Percentiles rank a stretch among this genome's conserved stretches.
These are phyloP conservation scores for Diceros bicornis DNA, from an alignment of 2,797 vertebrate species.

Conservation along the genomic window DNA sequence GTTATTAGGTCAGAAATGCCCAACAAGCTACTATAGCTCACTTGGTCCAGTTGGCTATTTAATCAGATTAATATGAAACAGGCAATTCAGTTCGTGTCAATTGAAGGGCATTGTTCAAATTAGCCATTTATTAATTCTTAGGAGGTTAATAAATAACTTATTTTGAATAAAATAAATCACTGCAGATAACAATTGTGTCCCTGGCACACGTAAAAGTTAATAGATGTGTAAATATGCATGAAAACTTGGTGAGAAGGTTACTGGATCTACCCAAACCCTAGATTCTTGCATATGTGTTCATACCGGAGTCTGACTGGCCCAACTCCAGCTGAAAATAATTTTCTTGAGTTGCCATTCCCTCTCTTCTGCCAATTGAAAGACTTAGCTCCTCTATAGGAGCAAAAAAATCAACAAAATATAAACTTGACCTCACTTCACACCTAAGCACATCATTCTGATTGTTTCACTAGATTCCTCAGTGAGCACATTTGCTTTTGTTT, in stretches of 20 bases:
- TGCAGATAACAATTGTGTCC: conserved; percentile 18
- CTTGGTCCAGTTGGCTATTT: background rate
- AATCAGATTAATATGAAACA: conserved; percentile 49
- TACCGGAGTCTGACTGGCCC: background rate
- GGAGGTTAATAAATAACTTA: conserved; percentile 68
- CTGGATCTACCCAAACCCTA: background rate
- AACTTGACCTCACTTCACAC: conserved; percentile 75
- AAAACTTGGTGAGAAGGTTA: background rate
- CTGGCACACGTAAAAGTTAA: conserved; percentile 15
- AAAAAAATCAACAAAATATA: conserved; percentile 5
- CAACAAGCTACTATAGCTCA: background rate
- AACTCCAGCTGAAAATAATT: conserved; percentile 49
- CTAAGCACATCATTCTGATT: conserved; percentile 24
- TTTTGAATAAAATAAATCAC: conserved; percentile 67
- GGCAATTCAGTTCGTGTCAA: conserved; percentile 41
- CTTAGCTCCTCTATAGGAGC: background rate
- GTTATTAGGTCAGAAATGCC: background rate
- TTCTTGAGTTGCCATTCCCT: conserved; percentile 34
- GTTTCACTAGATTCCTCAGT: conserved; percentile 37
- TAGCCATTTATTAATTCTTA: conserved; percentile 72
- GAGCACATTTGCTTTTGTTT: conserved; percentile 82
- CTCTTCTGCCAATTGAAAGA: conserved; percentile 62
- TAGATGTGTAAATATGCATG: background rate
- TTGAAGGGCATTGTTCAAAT: conserved; percentile 68
- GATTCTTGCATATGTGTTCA: background rate